These are phyloP conservation scores for Otus scops DNA, from an alignment of 2,797 vertebrate species.

Conservation along the genomic window DNA sequence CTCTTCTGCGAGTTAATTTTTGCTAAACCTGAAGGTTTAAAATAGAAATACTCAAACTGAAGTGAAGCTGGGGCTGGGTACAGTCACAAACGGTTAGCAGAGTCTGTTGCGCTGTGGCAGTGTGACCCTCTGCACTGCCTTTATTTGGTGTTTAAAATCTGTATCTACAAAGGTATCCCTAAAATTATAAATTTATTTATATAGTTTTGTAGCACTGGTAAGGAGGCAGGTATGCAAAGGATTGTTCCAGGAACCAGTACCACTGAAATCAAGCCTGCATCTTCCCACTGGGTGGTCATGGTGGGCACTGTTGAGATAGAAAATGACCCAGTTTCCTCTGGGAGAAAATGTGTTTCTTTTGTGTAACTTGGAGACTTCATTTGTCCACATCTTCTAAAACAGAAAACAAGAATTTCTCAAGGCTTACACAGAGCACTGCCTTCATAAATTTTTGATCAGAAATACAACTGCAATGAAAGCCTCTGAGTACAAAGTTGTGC, in stretches of 20 bases:
- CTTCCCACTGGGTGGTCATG: background rate
- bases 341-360: background rate
- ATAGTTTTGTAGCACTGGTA: fast-evolving
- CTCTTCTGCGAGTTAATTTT: background rate
- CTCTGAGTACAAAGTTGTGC: background rate
- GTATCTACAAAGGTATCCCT: background rate
- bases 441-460: constrained; percentile 1
- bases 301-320: background rate
- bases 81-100: background rate
- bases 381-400: background rate
- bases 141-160: background rate
- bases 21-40: background rate
- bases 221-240: background rate
- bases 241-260: background rate
- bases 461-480: background rate
- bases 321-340: background rate
- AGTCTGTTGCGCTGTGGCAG: background rate
- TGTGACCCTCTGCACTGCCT: background rate
- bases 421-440: background rate
- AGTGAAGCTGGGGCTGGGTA: background rate
- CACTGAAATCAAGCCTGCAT: background rate
- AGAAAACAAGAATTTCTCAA: background rate
- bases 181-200: background rate
- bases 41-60: background rate
- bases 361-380: background rate